Percentiles rank a stretch among this genome's conserved stretches.
Conservation (phyloP, 2,888 invertebrate genomes). For the Poecilus cupreus region DNA sequence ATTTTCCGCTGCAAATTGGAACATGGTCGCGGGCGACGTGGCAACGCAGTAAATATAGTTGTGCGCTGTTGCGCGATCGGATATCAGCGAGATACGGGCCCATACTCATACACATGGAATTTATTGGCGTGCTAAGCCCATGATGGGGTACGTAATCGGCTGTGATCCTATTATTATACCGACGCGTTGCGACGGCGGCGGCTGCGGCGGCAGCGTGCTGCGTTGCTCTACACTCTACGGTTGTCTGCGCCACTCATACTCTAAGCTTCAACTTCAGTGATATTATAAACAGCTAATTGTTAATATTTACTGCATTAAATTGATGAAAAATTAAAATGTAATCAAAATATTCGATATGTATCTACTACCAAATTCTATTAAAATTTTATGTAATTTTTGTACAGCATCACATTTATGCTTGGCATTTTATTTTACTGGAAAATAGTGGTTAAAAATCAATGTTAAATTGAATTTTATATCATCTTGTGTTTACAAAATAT, state of each 20-base stretch:
- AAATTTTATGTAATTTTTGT: too few species aligned
- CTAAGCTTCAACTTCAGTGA: background rate
- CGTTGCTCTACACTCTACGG: background rate
- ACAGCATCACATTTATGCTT: too few species aligned
- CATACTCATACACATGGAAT: conserved; percentile 66
- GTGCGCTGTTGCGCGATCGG: conserved; percentile 53
- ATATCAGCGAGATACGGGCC: conserved; percentile 56
- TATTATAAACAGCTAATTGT: too few species aligned
- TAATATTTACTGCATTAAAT: too few species aligned
- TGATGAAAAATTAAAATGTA: too few species aligned
- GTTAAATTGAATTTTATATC: too few species aligned
- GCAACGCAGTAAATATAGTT: conserved; percentile 54
- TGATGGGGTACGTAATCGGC: conserved; percentile 71
- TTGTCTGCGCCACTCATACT: too few species aligned
- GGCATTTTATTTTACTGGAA: too few species aligned
- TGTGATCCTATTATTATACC: conserved; percentile 71
- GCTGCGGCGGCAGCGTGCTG: background rate
- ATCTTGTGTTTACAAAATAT: too few species aligned
- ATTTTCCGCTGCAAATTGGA: conserved; percentile 59
- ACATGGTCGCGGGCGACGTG: conserved; percentile 39
- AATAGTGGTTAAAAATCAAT: too few species aligned
- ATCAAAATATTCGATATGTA: too few species aligned
- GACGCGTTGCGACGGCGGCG: conserved; percentile 2
- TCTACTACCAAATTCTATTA: too few species aligned
- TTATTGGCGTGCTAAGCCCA: conserved; percentile 71